Evolutionary conservation across 2,113 vertebrate genomes (phyloP).

Genomic region (Cyprinodon tularosa): DNA sequence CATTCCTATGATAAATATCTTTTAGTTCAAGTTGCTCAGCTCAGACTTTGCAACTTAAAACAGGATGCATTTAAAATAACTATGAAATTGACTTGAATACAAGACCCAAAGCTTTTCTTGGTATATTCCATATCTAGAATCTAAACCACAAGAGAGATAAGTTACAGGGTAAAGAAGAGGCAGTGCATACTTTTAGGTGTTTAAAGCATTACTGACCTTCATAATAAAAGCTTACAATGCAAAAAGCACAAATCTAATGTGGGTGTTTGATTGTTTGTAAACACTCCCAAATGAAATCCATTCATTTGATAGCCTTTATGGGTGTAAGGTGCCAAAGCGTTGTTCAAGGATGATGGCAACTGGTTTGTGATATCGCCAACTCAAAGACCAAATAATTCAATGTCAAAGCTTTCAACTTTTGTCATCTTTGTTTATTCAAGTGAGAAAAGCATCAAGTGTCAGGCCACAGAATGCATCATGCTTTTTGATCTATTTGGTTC

Average conservation of each 20-base stretch:
- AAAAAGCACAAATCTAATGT: conserved; percentile 43
- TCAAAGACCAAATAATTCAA: conserved; percentile 38
- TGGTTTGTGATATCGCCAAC: conserved; percentile 8
- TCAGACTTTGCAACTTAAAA: conserved; percentile 35
- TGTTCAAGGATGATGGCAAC: conserved; percentile 7
- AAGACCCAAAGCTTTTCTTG: conserved; percentile 42
- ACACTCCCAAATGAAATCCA: conserved; percentile 7
- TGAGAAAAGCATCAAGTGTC: conserved; percentile 38
- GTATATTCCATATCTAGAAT: conserved; percentile 51
- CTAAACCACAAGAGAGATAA: conserved; percentile 38
- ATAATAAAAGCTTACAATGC: conserved; percentile 25
- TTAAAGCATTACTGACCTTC: conserved; percentile 34
- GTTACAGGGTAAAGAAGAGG: conserved; percentile 42
- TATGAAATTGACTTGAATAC: conserved; percentile 69
- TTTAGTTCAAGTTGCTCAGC: conserved; percentile 52
- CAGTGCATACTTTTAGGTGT: conserved; percentile 21
- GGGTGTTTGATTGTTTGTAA: conserved; percentile 30
- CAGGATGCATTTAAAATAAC: conserved; percentile 53
- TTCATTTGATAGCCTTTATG: conserved; percentile 37
- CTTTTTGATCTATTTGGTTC: conserved; percentile 22
- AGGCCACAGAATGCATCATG: conserved; percentile 12
- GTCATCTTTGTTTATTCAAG: conserved; percentile 35
- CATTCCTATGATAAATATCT: conserved; percentile 52
- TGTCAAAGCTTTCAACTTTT: conserved; percentile 21
- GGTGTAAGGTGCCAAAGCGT: not conserved